These are phyloP conservation scores for Aquatica leii DNA, from an alignment of 2,888 invertebrate species.

Conservation along the genomic window DNA sequence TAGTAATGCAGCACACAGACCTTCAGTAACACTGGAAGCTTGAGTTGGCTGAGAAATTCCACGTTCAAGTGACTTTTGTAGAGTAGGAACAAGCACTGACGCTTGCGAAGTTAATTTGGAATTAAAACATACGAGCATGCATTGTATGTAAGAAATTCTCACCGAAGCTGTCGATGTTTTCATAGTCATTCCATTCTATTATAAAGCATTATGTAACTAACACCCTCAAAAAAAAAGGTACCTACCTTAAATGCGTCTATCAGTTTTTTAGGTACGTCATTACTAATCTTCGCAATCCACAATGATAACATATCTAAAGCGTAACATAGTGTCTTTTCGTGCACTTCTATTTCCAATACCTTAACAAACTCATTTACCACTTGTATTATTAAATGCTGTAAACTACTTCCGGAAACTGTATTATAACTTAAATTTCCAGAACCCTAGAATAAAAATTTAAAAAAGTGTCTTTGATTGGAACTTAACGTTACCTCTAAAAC, in stretches of 20 bases:
- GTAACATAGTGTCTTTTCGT: constrained; percentile 87
- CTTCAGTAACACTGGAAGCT: constrained; percentile 74
- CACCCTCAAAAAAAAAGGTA: neutral
- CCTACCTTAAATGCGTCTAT: constrained; percentile 70
- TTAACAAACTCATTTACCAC: constrained; percentile 76
- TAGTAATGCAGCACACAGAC: constrained; percentile 73
- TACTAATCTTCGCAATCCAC: constrained; percentile 77
- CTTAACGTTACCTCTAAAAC: constrained; percentile 72
- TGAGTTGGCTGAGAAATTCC: constrained; percentile 79
- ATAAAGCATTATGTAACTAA: constrained; percentile 43
- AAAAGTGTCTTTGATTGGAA: constrained; percentile 1
- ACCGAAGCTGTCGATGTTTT: constrained; percentile 83
- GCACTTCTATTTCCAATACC: constrained; percentile 86
- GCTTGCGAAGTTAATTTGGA: constrained; percentile 62
- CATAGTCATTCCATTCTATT: constrained; percentile 73
- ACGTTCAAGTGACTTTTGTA: constrained; percentile 77
- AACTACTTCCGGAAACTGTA: constrained; percentile 67
- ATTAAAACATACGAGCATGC: constrained; percentile 74
- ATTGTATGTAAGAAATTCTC: constrained; percentile 79
- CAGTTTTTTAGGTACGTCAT: constrained; percentile 71
- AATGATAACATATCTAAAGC: constrained; percentile 81
- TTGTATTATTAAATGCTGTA: constrained; percentile 67
- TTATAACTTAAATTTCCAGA: constrained; percentile 79
- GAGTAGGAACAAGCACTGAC: constrained; percentile 66
- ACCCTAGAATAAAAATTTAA: constrained; percentile 61